Evolutionary conservation across 2,113 vertebrate genomes (phyloP), one percentile per base, ranked within the genome.

Genomic region (Melanotaenia duboulayi): DNA sequence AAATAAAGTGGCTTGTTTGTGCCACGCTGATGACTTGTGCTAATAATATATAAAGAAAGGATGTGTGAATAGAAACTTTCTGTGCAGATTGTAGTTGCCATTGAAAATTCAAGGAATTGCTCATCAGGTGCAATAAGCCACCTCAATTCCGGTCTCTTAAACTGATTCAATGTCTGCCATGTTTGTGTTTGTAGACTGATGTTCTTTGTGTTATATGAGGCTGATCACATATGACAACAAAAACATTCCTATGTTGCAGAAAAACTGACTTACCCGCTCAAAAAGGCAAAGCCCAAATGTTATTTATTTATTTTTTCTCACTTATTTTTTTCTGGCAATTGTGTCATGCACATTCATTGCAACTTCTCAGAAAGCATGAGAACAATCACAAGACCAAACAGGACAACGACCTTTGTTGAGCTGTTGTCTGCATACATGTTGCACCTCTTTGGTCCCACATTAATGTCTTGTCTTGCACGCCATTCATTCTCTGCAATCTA

Each of bases 381-480:
- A 78, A 62, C 44, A 68, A 75, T 72, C 70, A 82, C 67, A 69
- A 65, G 70, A 78, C 68, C 16, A 6, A 28, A 58, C 1, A 35
- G 11, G 17, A 58, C 10, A 35, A n/a, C 1, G 22, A 1, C 32
- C 20, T 58, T 58, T 37, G 28, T 35, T 58, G 11, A 37, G 24
- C 7, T 28, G 23, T 55, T 17, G 24, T 56, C 20, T 46, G 8
- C 14, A 28, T 11, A 4, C 11, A 25, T 23, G 49, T 23, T 55
- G 67, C 10, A 19, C 37, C 0, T 4, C 28, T 28, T 51, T 7
- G 39, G 39, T 10, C 10, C 39, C 32, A 3, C 25, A 2, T 23
- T 23, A 11, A 17, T 51, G 14, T 49, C 24, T 20, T 14, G 19
- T 65, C 23, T 9, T 44, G 1, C 42, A 70, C n/a, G 64, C 25